Evolutionary conservation across 1,140 invertebrate genomes (phyloP), one percentile per base, ranked within the genome.

Genomic region (Drosophila insularis): DNA sequence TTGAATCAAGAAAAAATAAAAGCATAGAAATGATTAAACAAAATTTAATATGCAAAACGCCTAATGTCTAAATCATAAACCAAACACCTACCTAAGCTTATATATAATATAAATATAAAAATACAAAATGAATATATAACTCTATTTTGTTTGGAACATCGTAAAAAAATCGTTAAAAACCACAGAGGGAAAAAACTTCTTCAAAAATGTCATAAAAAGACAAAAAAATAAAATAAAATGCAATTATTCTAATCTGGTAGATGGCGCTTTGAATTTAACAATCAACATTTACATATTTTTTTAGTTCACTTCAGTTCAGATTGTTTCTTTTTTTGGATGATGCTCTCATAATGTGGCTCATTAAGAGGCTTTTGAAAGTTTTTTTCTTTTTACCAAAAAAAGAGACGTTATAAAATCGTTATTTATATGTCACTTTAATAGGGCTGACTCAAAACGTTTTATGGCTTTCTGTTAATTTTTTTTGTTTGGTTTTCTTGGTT

Each of bases 341-440:
- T 81, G 70, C 65, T 53, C 64, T 81, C 74, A 78, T 81, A 81
- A 81, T 77, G 74, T 31, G 63, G 61, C 58, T 80, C 77, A 80
- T 80, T 80, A 79, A 46, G 71, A 71, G 65, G 77, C 66, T 71
- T 80, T 75, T 78, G 74, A 78, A 78, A 78, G 74, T 78, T 77
- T 78, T 77, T 71, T 23, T 4, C 4, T 23, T 2, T 23, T 23
- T 61, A 77, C 62, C 60, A 55, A 55, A 5, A 58, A 37, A 56
- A 56, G 35, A 32, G 14, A 17, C 31, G 35, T 39, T 74, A 71
- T 78, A 66, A 77, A 78, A 78, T 78, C 66, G 65, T 71, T 62
- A 62, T 78, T 71, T 78, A 62, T 68, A 66, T 78, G 74, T 62
- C 67, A 64, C 31, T 75, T 77, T 77, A 77, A 71, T 77, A n/a